Conservation (phyloP, 2,888 invertebrate species). For the Platypus cylindrus region DNA sequence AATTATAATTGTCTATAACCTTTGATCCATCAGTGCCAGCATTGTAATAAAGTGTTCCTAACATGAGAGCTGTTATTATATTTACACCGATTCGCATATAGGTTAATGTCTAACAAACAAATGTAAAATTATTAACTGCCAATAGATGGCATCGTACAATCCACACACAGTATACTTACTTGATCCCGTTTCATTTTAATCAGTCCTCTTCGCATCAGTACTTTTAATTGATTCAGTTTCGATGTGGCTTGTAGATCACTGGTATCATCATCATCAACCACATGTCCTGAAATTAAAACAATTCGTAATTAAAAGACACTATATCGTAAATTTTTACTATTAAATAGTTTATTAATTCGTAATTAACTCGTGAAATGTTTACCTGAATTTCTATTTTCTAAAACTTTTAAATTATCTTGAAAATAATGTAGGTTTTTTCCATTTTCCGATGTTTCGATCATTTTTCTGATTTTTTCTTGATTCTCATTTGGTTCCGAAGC, state of each 20-base stretch:
- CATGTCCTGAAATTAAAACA: constrained; percentile 5
- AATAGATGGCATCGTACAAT: too few species aligned
- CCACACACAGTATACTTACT: constrained; percentile 37
- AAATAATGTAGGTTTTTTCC: constrained; percentile 60
- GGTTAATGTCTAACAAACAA: constrained; percentile 54
- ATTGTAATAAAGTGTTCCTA: constrained; percentile 62
- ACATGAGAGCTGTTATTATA: constrained; percentile 58
- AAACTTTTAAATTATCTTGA: constrained; percentile 42
- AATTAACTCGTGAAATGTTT: constrained; percentile 1
- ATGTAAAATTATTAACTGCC: constrained; percentile 2
- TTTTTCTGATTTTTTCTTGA: constrained; percentile 54
- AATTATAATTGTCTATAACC: constrained; percentile 72
- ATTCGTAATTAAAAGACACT: neutral
- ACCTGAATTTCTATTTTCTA: constrained; percentile 21
- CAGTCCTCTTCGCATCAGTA: constrained; percentile 57
- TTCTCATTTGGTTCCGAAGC: constrained; percentile 90
- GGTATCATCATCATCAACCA: constrained; percentile 10
- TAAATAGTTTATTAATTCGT: too few species aligned
- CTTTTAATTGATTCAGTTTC: constrained; percentile 54
- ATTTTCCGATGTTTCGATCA: constrained; percentile 57
- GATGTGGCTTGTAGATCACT: constrained; percentile 52
- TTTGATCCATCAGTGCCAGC: constrained; percentile 64
- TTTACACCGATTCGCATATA: constrained; percentile 65
- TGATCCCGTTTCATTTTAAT: constrained; percentile 62
- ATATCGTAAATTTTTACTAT: neutral